Percentiles rank a stretch among this genome's conserved stretches.
Conservation (phyloP, 2,888 invertebrate genomes). For the Euproctis similis region DNA sequence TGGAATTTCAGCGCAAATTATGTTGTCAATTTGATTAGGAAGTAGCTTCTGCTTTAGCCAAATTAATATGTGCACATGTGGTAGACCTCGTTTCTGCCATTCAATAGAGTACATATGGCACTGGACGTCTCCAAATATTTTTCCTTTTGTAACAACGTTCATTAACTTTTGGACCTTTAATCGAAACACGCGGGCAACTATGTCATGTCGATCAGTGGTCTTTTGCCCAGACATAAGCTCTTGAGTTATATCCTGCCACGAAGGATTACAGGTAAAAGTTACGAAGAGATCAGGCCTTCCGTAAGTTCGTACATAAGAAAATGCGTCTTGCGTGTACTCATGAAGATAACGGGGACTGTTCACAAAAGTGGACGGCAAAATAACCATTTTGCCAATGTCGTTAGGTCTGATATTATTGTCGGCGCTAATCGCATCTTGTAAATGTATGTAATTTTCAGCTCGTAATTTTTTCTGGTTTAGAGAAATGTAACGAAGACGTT, state of each 20-base stretch:
- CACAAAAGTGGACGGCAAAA: slow-evolving; percentile 27
- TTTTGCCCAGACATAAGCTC: slow-evolving; percentile 9
- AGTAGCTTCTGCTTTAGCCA: slow-evolving; percentile 14
- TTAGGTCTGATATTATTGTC: slow-evolving; percentile 19
- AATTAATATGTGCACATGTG: slow-evolving; percentile 6
- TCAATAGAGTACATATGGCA: slow-evolving; percentile 13
- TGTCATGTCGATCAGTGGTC: slow-evolving; percentile 8
- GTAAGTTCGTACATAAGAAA: slow-evolving; percentile 22
- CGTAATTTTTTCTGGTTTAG: slow-evolving; percentile 29
- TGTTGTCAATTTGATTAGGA: slow-evolving; percentile 15
- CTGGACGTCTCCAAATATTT: slow-evolving; percentile 4
- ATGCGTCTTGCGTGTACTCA: slow-evolving; percentile 27
- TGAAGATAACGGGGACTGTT: slow-evolving; percentile 28
- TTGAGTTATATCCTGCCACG: slow-evolving; percentile 5
- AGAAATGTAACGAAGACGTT: slow-evolving; percentile 27
- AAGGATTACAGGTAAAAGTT: slow-evolving; percentile 8
- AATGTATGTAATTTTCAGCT: slow-evolving; percentile 26
- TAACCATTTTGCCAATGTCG: slow-evolving; percentile 21
- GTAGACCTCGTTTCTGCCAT: slow-evolving; percentile 22
- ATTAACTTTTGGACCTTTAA: slow-evolving; percentile 1
- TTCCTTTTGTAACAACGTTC: slow-evolving; percentile 2
- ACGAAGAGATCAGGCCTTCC: slow-evolving; percentile 25
- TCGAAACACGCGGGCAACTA: not conserved
- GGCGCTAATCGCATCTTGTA: slow-evolving; percentile 26
- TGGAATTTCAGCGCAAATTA: slow-evolving; percentile 25